These are phyloP conservation scores for Idaea biselata DNA, from an alignment of 2,888 invertebrate species.

Conservation along the genomic window DNA sequence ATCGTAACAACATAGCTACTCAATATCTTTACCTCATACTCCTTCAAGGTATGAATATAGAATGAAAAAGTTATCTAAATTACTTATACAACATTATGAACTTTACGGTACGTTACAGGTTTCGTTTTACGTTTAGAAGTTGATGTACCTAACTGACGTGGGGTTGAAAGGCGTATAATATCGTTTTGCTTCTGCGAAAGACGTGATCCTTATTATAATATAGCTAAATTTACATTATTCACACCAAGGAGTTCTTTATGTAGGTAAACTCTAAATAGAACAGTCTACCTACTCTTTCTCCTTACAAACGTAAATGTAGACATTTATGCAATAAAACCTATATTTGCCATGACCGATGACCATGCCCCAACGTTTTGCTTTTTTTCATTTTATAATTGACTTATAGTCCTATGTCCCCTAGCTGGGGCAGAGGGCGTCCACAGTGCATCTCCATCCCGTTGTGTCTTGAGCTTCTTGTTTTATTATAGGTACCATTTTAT, in stretches of 20 bases:
- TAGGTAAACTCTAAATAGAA: background rate
- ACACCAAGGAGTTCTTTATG: slow-evolving; percentile 11
- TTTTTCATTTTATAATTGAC: no score
- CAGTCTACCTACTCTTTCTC: no score
- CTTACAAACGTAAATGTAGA: no score
- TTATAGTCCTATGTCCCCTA: no score
- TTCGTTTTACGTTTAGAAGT: slow-evolving; percentile 31
- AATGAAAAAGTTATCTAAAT: background rate
- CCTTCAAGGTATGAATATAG: background rate
- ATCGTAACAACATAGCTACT: no score
- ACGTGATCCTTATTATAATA: slow-evolving; percentile 42
- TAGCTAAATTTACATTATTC: slow-evolving; percentile 23
- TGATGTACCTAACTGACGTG: slow-evolving; percentile 25
- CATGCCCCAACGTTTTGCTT: no score
- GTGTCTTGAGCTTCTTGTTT: no score
- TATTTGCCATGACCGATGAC: no score
- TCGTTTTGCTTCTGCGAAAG: slow-evolving; percentile 24
- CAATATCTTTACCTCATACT: background rate
- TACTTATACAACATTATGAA: slow-evolving; percentile 23
- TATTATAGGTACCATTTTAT: no score
- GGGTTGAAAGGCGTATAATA: slow-evolving; percentile 27
- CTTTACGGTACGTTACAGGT: slow-evolving; percentile 35
- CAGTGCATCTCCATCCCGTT: no score
- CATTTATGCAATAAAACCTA: no score
- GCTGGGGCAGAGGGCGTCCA: no score